Evolutionary conservation across 2,888 invertebrate genomes (phyloP).

Genomic region (Kuschelorhynchus macadamiae): DNA sequence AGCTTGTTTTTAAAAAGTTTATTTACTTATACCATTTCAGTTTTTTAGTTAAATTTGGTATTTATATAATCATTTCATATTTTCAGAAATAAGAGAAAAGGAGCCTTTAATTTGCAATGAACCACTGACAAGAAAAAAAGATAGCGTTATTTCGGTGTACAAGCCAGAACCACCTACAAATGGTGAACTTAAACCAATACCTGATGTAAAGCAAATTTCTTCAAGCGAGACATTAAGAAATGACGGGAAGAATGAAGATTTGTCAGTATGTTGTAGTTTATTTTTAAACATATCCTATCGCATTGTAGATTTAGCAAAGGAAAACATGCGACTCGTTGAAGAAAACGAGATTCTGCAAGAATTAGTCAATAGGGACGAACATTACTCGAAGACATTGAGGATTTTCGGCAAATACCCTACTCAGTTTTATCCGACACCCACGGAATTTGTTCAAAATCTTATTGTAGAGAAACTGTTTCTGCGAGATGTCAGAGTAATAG

Average conservation of each 20-base stretch:
- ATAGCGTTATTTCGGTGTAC: background rate
- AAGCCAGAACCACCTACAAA: background rate
- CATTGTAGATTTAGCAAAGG: background rate
- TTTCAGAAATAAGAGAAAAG: background rate
- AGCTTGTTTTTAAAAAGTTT: too few relatives aligned
- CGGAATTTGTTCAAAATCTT: slow-evolving; percentile 21
- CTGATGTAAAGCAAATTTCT: background rate
- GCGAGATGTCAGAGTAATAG: background rate
- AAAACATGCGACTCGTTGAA: slow-evolving; percentile 13
- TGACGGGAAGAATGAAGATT: background rate
- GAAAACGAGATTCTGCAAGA: slow-evolving; percentile 27
- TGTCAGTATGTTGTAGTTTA: slow-evolving; percentile 26
- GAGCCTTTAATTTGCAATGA: background rate
- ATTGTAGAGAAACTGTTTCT: slow-evolving; percentile 30
- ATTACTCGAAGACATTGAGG: slow-evolving; percentile 11
- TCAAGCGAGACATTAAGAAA: background rate
- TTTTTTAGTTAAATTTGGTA: background rate
- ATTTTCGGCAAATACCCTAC: slow-evolving; percentile 24
- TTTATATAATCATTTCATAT: background rate
- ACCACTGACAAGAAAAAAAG: background rate
- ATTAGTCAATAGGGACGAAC: slow-evolving; percentile 20
- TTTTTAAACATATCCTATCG: slow-evolving; percentile 11
- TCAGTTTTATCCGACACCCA: background rate
- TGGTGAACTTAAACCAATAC: background rate
- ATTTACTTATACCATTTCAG: too few relatives aligned